phyloP scores from a whole-genome alignment of 2,113 vertebrate species.

The Psittacara wagleri region DNA sequence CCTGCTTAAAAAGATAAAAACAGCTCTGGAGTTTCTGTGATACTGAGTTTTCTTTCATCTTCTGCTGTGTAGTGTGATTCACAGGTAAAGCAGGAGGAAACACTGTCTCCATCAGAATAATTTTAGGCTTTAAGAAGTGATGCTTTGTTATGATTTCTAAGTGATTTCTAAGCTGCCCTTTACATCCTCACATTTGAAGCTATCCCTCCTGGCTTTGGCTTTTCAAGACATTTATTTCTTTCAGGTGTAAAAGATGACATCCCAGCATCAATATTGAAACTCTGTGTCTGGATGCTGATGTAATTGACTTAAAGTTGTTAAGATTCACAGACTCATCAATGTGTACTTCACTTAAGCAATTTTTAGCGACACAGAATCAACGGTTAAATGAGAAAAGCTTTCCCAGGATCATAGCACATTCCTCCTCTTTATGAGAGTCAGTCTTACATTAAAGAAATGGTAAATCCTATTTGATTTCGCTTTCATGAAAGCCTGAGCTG shows the following conservation, averaged over 20 bases:
- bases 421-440: constrained; percentile 1
- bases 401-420: constrained; percentile 21
- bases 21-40: neutral
- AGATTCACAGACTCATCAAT: constrained; percentile 39
- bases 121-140: neutral
- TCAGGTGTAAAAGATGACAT: neutral
- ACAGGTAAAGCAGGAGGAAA: neutral
- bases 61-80: neutral
- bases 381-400: constrained; percentile 56
- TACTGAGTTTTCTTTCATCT: neutral
- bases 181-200: neutral
- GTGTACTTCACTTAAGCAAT: constrained; percentile 5
- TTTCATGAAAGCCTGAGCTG: constrained; percentile 2
- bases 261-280: neutral
- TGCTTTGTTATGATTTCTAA: neutral
- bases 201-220: neutral
- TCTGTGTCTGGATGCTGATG: neutral
- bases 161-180: neutral
- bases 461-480: constrained; percentile 37
- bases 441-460: constrained; percentile 12
- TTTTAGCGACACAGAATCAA: constrained; percentile 26
- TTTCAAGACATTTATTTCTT: neutral
- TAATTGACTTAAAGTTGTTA: constrained; percentile 50
- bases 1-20: neutral
- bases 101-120: neutral